Conservation (phyloP, 2,113 vertebrate genomes). For the Machaerirhynchus nigripectus region DNA sequence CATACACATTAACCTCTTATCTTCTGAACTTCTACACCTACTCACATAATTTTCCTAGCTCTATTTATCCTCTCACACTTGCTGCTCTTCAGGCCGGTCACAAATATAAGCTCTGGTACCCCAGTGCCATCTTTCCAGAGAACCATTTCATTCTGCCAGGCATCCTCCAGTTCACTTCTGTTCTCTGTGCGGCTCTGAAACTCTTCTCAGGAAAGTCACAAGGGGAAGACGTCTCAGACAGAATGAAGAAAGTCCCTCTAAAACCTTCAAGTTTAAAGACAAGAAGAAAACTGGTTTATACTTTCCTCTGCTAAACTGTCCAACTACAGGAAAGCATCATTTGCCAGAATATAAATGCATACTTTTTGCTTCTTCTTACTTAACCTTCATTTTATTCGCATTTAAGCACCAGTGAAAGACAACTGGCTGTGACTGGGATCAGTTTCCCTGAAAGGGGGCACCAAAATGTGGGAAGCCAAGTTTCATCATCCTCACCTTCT, state of each 20-base stretch:
- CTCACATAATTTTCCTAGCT: not conserved
- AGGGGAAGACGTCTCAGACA: fast-evolving
- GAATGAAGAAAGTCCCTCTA: not conserved
- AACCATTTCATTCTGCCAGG: not conserved
- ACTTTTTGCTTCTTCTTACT: not conserved
- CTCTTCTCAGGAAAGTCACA: not conserved
- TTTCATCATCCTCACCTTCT: not conserved
- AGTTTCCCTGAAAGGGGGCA: not conserved
- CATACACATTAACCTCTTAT: not conserved
- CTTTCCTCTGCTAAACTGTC: not conserved
- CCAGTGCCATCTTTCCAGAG: not conserved
- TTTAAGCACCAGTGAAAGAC: not conserved
- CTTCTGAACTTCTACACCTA: not conserved
- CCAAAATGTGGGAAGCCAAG: not conserved
- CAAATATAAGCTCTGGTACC: not conserved
- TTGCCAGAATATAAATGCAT: not conserved
- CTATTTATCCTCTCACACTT: not conserved
- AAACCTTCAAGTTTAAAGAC: not conserved
- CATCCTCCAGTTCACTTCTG: not conserved
- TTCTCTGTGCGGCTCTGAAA: not conserved
- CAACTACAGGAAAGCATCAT: not conserved
- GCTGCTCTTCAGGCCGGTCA: not conserved
- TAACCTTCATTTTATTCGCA: not conserved
- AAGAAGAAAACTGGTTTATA: not conserved
- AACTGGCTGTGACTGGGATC: not conserved